Base-by-base conservation (phyloP, 2,797 vertebrate species). In the Mormyrus hasselquistii region DNA sequence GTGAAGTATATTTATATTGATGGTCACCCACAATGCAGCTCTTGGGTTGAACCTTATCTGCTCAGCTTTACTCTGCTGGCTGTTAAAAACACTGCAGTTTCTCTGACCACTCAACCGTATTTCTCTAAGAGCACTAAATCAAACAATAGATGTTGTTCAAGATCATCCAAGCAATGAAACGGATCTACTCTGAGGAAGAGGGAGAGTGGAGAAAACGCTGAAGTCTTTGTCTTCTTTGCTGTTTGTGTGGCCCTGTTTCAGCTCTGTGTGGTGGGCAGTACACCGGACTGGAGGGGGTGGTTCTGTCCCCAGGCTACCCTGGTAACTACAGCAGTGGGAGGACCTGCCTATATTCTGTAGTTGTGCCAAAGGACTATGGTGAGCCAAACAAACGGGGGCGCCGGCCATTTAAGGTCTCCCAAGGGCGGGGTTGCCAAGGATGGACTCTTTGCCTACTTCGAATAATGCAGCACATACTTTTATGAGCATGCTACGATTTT, bases 201-300 rank as follows among this genome's bases (percentile, higher is more conserved):
- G 34, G 16, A 8, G 7, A 87, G 22, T n/a, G 3, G 19, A 1
- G 6, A 57, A 38, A 87, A 38, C n/a, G 49, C 86, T 69, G n/a
- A 88, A 89, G 89, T 57, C 86, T 89, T 88, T 92, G 29, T 44
- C 90, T 89, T 86, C 88, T 82, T 89, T 55, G 16, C 52, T 52
- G 16, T 82, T 47, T 89, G 25, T 85, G 1, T 89, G 47, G 94
- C 91, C 94, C 79, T 93, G 89, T 93, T 93, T 29, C 95, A 99
- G 99, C 99, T 22, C 98, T 96, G 1, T 99, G 99, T 59, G 99
- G 99, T 3, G 99, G 99, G 89, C 98, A 99, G 93, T 98, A 99
- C 92, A 96, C 97, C 0, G 97, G 97, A 87, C 95, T 97, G 0
- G 98, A 99, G 0, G 98, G 99, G 19, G 97, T 99, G 0, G 97